A percentile compares a stretch with the other conserved stretches of the same genome.
Evolutionary conservation across 2,797 vertebrate species (phyloP).

Genomic region (Oryzias dopingdopingensis): DNA sequence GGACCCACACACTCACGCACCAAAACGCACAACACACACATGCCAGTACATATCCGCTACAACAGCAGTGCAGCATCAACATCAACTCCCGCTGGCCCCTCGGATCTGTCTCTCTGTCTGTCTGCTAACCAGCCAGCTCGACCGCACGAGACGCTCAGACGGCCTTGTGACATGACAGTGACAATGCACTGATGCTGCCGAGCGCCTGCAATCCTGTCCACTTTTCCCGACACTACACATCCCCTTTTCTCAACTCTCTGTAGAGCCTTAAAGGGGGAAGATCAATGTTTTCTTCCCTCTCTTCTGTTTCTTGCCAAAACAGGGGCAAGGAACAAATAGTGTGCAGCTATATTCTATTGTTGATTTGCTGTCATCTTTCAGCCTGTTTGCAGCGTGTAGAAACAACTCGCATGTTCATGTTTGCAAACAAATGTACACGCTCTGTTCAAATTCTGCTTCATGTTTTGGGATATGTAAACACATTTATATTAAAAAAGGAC

Average conservation of each 20-base stretch:
- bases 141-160: conserved; percentile 64
- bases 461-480: background rate
- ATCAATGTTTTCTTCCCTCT: conserved; percentile 28
- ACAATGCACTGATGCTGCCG: conserved; percentile 65
- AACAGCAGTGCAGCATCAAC: conserved; percentile 48
- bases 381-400: conserved; percentile 13
- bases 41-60: conserved; percentile 48
- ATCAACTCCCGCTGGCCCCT: conserved; percentile 57
- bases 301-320: conserved; percentile 8
- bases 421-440: conserved; percentile 22
- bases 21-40: conserved; percentile 46
- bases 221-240: conserved; percentile 29
- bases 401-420: conserved; percentile 27
- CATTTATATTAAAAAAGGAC: background rate
- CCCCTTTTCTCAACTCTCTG: conserved; percentile 21
- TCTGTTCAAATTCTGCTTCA: background rate
- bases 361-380: conserved; percentile 6
- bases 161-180: conserved; percentile 76
- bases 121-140: conserved; percentile 51
- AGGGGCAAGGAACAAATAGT: conserved; percentile 10
- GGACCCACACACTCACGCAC: conserved; percentile 50
- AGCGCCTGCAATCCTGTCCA: conserved; percentile 42
- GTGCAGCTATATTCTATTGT: conserved; percentile 5
- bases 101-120: conserved; percentile 50
- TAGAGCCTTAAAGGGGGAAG: conserved; percentile 33